Conservation (phyloP, 2,797 vertebrate species). For the Tiaroga cobitis region DNA sequence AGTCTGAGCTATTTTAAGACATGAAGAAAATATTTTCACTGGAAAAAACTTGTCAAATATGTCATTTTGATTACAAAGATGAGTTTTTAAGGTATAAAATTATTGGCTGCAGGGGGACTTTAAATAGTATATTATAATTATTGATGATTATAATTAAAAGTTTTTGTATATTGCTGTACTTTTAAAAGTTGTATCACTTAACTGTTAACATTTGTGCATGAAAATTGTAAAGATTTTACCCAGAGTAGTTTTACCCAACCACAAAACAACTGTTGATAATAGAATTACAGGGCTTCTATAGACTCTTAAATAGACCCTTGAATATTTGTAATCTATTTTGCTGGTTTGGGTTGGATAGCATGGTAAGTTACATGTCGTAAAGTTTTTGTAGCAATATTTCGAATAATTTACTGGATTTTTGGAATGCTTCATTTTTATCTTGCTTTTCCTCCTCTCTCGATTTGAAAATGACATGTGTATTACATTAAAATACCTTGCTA, state of each 20-base stretch:
- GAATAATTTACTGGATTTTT: constrained; percentile 7
- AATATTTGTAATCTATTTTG: neutral
- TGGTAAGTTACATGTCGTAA: neutral
- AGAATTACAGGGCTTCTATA: neutral
- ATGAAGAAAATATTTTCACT: neutral
- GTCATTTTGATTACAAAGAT: neutral
- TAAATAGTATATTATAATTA: neutral
- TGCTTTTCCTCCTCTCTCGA: neutral
- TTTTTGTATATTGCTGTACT: neutral
- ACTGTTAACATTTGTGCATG: neutral
- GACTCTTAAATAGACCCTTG: neutral
- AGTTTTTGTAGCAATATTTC: neutral
- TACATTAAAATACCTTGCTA: constrained; percentile 34
- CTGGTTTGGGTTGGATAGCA: neutral
- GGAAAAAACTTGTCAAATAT: no score
- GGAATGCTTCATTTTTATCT: neutral
- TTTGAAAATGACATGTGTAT: constrained; percentile 34
- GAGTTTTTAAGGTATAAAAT: neutral
- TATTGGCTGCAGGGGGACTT: neutral
- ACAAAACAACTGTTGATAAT: neutral
- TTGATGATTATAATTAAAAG: no score
- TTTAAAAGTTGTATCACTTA: neutral
- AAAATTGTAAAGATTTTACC: neutral
- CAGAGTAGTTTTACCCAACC: neutral
- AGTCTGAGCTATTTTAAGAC: neutral